Evolutionary conservation across 2,888 invertebrate species (phyloP).

Genomic region (Diplolepis rosae): DNA sequence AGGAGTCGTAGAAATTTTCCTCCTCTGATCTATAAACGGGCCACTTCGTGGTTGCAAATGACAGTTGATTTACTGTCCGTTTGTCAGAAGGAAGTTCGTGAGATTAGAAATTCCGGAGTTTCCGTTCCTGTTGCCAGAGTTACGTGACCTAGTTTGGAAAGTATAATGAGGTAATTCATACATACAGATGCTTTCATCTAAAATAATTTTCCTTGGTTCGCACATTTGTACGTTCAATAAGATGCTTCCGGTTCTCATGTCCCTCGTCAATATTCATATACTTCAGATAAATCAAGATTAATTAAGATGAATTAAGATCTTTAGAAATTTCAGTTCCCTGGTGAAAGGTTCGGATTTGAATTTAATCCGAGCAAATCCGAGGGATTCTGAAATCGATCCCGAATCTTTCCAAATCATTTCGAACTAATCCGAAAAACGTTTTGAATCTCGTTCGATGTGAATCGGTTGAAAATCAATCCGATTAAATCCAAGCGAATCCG

Average conservation of each 20-base stretch:
- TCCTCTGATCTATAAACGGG: neutral
- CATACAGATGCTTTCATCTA: neutral
- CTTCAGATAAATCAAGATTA: too few species aligned
- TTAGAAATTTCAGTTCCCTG: too few species aligned
- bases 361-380: too few species aligned
- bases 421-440: too few species aligned
- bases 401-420: too few species aligned
- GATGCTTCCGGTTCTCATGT: neutral
- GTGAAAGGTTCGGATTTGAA: too few species aligned
- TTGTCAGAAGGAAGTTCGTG: conserved; percentile 7
- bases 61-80: neutral
- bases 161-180: conserved; percentile 16
- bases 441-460: too few species aligned
- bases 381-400: too few species aligned
- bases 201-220: neutral
- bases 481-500: too few species aligned
- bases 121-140: neutral
- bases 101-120: conserved; percentile 21
- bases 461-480: too few species aligned
- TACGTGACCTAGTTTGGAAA: conserved; percentile 8
- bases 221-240: neutral
- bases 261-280: neutral
- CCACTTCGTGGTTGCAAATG: neutral
- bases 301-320: too few species aligned
- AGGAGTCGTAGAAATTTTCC: neutral